Evolutionary conservation across 2,888 invertebrate species (phyloP).

Genomic region (Phyto melanocephala): DNA sequence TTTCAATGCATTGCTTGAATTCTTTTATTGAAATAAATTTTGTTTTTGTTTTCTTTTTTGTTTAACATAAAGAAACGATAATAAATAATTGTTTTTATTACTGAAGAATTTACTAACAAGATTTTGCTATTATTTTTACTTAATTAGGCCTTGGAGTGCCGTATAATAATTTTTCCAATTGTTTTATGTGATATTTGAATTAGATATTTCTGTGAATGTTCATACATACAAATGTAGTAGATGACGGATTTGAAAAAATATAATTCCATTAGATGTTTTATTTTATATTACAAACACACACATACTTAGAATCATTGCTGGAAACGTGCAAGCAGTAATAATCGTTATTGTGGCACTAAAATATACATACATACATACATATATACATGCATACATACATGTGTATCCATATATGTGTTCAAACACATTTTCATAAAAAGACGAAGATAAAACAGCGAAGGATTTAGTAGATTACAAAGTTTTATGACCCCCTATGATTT

Average conservation of each 20-base stretch:
- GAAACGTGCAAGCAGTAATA: not conserved
- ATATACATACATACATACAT: too few relatives aligned
- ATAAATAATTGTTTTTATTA: not conserved
- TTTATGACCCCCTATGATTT: constrained; percentile 16
- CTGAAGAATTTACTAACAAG: not conserved
- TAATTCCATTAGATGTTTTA: not conserved
- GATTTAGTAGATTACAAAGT: constrained; percentile 15
- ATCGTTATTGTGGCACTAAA: not conserved
- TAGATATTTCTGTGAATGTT: not conserved
- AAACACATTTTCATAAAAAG: not conserved
- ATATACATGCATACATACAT: too few relatives aligned
- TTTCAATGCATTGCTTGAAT: too few relatives aligned
- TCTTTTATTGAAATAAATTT: too few relatives aligned
- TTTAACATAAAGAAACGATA: too few relatives aligned
- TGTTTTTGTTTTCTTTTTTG: too few relatives aligned
- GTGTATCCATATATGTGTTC: too few relatives aligned
- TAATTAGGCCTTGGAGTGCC: not conserved
- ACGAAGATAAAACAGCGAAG: not conserved
- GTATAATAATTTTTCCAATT: not conserved
- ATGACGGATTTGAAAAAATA: not conserved
- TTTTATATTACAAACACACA: not conserved
- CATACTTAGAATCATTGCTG: not conserved
- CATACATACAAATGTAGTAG: too few relatives aligned
- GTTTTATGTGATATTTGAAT: not conserved
- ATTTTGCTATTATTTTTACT: not conserved